Evolutionary conservation across 2,888 invertebrate species (phyloP), one percentile per base, ranked within the genome.

Genomic region (Drosophila algonquin): DNA sequence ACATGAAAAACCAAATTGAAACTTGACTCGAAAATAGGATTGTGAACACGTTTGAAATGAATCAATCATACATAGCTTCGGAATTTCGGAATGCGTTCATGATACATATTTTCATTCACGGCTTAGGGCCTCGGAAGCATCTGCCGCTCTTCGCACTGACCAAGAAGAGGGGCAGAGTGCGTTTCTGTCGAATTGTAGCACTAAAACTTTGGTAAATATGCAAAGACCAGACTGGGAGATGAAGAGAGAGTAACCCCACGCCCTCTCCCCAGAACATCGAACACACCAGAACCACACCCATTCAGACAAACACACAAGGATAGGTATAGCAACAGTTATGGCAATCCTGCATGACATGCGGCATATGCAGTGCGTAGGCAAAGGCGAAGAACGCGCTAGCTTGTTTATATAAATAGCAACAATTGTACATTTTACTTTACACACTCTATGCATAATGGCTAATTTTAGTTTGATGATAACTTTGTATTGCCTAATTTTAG

Each of bases 381-480:
- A 24, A 24, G 75, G 72, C 59, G 74, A 62, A 69, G 54, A 77
- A 73, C 72, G 79, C 83, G 81, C 77, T 86, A 86, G 86, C 87
- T 86, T 83, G 82, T 86, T 83, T 82, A 80, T 70, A 71, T 71
- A 48, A 79, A 84, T 83, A 83, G 83, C 80, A 80, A 84, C 87
- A 83, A 81, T 83, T 83, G 83, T 83, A 83, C 78, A 83, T 87
- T 87, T 80, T 87, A 82, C 72, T 79, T 82, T 85, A 82, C 62
- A 72, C 68, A 67, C 67, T 62, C 62, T 78, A 78, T 61, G 54
- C 60, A 71, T 61, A 72, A 76, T 76, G 67, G 70, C 58, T 82
- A 81, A 82, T 82, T 79, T 74, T 82, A 82, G 79, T 82, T 85
- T 65, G 80, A 71, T 57, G 21, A 63, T 63, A 48, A 52, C 63